These are phyloP conservation scores for Aphyosemion australe DNA, from an alignment of 2,113 vertebrate genomes.

Conservation along the genomic window DNA sequence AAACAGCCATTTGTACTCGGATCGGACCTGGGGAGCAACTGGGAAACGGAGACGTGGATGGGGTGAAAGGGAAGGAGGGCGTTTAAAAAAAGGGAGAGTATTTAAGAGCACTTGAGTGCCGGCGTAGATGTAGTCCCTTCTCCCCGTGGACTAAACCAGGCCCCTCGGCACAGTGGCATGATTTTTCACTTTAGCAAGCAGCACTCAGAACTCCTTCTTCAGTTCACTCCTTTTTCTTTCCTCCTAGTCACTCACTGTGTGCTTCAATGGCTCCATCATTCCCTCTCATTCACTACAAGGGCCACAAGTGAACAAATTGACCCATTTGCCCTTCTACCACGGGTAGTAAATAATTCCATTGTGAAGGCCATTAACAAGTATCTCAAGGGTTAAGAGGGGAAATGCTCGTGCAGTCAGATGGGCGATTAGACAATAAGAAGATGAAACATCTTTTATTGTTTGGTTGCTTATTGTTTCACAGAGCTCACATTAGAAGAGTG, in stretches of 20 bases:
- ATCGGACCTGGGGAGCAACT: slow-evolving; percentile 43
- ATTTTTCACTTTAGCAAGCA: slow-evolving; percentile 87
- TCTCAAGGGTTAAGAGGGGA: slow-evolving; percentile 70
- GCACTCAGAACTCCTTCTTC: slow-evolving; percentile 47
- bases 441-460: slow-evolving; percentile 68
- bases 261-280: slow-evolving; percentile 82
- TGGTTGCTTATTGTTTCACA: slow-evolving; percentile 60
- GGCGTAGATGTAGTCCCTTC: slow-evolving; percentile 82
- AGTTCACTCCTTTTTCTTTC: slow-evolving; percentile 46
- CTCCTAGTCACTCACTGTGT: slow-evolving; percentile 61
- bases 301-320: slow-evolving; percentile 58
- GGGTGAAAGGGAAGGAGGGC: slow-evolving; percentile 22
- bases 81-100: slow-evolving; percentile 46
- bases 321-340: slow-evolving; percentile 65
- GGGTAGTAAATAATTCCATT: slow-evolving; percentile 75
- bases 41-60: slow-evolving; percentile 23
- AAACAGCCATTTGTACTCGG: slow-evolving; percentile 94
- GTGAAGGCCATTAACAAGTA: slow-evolving; percentile 66
- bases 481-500: slow-evolving; percentile 60
- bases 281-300: slow-evolving; percentile 61
- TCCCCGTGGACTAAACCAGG: slow-evolving; percentile 82
- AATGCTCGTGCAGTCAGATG: slow-evolving; percentile 61
- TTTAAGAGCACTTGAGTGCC: slow-evolving; percentile 91
- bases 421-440: slow-evolving; percentile 75
- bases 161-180: slow-evolving; percentile 86